Evolutionary conservation across 2,797 vertebrate species (phyloP).

Genomic region (Coranthus polyacanthus): DNA sequence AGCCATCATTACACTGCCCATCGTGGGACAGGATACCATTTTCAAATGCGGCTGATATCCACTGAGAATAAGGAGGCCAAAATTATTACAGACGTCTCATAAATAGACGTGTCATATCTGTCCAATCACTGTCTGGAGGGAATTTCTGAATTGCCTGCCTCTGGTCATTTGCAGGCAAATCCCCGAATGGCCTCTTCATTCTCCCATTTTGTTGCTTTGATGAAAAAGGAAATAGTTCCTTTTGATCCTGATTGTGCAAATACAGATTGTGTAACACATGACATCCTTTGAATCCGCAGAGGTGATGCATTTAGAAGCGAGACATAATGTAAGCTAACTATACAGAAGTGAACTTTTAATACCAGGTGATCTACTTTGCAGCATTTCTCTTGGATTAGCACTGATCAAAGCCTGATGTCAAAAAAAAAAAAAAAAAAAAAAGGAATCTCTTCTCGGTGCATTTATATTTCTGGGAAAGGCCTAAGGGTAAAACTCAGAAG

Average conservation of each 20-base stretch:
- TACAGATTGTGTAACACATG: constrained; percentile 2
- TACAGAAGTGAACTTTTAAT: constrained; percentile 1
- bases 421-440: neutral
- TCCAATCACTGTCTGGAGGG: constrained; percentile 54
- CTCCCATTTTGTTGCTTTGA: constrained; percentile 14
- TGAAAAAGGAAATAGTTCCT: constrained; percentile 38
- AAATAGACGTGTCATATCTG: constrained; percentile 69
- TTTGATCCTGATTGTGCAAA: constrained; percentile 26
- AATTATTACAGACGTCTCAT: constrained; percentile 63
- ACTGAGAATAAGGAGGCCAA: constrained; percentile 39
- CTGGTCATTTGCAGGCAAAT: constrained; percentile 47
- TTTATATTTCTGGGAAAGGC: neutral
- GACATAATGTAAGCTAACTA: neutral
- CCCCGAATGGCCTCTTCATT: constrained; percentile 32
- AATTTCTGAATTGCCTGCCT: constrained; percentile 45
- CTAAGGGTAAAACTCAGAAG: neutral
- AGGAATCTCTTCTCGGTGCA: neutral
- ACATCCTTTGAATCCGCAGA: neutral
- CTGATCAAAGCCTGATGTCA: constrained; percentile 5
- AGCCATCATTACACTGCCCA: constrained; percentile 70
- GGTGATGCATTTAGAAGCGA: neutral
- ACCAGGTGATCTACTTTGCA: constrained; percentile 22
- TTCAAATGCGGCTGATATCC: constrained; percentile 40
- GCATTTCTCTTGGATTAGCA: neutral
- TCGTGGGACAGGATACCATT: constrained; percentile 67